Evolutionary conservation across 2,888 invertebrate genomes (phyloP), one percentile per base, ranked within the genome.

Genomic region (Gryllus longicercus): DNA sequence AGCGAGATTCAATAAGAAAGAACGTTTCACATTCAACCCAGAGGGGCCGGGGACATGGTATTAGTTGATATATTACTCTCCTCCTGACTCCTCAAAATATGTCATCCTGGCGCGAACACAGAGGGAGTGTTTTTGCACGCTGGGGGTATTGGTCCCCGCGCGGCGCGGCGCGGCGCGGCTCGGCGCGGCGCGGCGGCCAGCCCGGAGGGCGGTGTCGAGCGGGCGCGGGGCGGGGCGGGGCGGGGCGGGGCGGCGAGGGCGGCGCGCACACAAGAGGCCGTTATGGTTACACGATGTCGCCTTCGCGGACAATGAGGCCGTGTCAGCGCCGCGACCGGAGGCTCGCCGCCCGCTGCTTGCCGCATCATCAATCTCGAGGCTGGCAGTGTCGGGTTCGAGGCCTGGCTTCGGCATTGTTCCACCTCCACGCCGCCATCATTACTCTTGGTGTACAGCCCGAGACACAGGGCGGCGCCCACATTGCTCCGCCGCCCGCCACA

Each of bases 211-310:
- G 38, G 38, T 38, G 38, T 38, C 38, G 38, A 38, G 38, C 38
- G 38, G 38, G 38, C 38, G 38, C 38, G 38, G 38, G 38, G 38
- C 5, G 38, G 38, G 8, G 63, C 63, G 63, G 63, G 63, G 16
- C 16, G 16, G 63, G 4, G 63, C 63, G 16, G 16, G 16, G 63
- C 63, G 63, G n/a, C 14, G 14, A 14, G 63, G 63, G 63, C 14
- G 63, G n/a, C n/a, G 14, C 16, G n/a, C 63, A 63, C 63, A 63
- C 63, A 63, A 63, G 63, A 63, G 63, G 63, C 63, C 63, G 14
- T n/a, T 63, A n/a, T n/a, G 63, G 63, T 63, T 63, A 63, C 63
- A 63, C 63, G 63, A 63, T 63, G 63, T 63, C 63, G 63, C 63
- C 63, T 63, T n/a, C 63, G 63, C 63, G 63, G 63, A 63, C 63